Percentiles rank a stretch among this genome's conserved stretches.
Conservation (phyloP, 2,113 vertebrate species). For the Paratilapia polleni region DNA sequence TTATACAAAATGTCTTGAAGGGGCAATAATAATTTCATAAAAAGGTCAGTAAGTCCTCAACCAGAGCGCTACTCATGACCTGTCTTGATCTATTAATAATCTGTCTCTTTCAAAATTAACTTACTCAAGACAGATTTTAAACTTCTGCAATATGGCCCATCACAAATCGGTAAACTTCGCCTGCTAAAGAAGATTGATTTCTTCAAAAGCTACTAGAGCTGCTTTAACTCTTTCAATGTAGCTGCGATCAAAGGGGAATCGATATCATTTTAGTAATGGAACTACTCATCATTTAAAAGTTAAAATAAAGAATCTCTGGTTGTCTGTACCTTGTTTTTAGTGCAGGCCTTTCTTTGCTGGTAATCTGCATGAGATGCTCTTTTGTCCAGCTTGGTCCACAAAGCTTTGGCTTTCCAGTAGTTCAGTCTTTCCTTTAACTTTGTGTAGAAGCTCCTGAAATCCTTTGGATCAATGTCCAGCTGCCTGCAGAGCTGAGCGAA, state of each 20-base stretch:
- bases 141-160: neutral
- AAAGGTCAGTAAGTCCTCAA: neutral
- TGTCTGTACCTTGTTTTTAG: conserved; percentile 85
- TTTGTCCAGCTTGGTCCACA: conserved; percentile 94
- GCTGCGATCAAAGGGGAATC: neutral
- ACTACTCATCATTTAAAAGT: too few relatives aligned
- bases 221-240: neutral
- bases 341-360: conserved; percentile 85
- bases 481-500: conserved; percentile 84
- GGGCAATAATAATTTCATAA: too few relatives aligned
- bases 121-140: neutral
- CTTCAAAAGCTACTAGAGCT: rapidly evolving
- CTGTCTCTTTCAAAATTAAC: neutral
- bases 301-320: neutral
- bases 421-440: conserved; percentile 89
- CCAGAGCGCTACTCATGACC: neutral
- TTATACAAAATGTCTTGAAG: neutral
- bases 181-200: neutral
- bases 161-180: neutral
- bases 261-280: neutral
- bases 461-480: conserved; percentile 79
- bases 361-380: conserved; percentile 86
- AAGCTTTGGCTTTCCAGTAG: conserved; percentile 93
- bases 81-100: neutral
- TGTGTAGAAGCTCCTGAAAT: conserved; percentile 83